phyloP scores from a whole-genome alignment of 1,140 invertebrate species.

The Penaeus vannamei region DNA sequence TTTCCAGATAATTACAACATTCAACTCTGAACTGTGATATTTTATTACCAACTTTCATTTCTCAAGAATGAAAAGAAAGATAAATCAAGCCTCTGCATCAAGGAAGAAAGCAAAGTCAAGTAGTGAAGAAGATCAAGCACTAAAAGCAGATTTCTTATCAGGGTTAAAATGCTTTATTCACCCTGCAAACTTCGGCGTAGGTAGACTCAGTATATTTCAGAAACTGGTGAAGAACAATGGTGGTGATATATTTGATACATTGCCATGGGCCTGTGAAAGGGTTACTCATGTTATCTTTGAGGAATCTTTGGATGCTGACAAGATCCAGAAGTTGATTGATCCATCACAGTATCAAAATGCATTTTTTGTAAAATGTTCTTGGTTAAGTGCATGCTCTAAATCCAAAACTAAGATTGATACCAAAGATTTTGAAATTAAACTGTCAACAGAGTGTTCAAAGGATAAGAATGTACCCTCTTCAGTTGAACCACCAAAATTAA shows the following conservation, averaged over 20 bases:
- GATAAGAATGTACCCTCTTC: neutral
- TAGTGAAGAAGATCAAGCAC: neutral
- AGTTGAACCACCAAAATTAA: neutral
- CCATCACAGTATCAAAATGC: neutral
- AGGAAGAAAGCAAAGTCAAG: conserved; percentile 13
- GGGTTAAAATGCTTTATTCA: conserved; percentile 46
- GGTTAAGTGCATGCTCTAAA: conserved; percentile 56
- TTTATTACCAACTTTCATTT: no score
- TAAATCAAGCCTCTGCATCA: neutral
- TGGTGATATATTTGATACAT: conserved; percentile 29
- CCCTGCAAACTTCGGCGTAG: conserved; percentile 58
- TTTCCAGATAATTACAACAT: no score
- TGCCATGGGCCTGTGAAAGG: neutral
- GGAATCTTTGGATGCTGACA: conserved; percentile 54
- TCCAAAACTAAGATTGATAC: conserved; percentile 33
- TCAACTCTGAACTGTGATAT: no score
- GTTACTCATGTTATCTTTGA: conserved; percentile 58
- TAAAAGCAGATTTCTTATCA: neutral
- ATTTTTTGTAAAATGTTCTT: conserved; percentile 50
- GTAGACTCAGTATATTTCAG: conserved; percentile 50
- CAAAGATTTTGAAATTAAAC: conserved; percentile 32
- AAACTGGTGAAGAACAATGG: conserved; percentile 54
- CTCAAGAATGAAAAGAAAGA: conserved; percentile 11
- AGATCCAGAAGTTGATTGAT: conserved; percentile 43
- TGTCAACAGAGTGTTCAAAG: neutral